Evolutionary conservation across 1,140 invertebrate species (phyloP).

Genomic region (Monochamus saltuarius): DNA sequence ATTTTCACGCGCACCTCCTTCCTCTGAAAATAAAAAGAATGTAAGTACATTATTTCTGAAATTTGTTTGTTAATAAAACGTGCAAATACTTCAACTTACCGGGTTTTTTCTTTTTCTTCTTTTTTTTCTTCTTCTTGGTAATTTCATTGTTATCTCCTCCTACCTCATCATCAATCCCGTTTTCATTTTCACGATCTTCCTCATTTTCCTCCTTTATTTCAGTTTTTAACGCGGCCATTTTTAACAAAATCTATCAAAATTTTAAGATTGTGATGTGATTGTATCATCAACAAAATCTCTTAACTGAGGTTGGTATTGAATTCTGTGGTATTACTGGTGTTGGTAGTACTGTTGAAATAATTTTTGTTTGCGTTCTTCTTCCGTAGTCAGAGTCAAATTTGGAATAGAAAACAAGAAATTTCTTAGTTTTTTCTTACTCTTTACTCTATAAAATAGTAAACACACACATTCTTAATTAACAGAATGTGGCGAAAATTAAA

Average conservation of each 20-base stretch:
- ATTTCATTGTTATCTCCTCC: slow-evolving; percentile 52
- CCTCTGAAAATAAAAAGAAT: slow-evolving; percentile 1
- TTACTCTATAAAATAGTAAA: too few species aligned
- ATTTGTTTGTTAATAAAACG: background rate
- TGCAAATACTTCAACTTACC: slow-evolving; percentile 29
- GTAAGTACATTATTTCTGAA: background rate
- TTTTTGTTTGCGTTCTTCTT: too few species aligned
- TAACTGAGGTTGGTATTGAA: too few species aligned
- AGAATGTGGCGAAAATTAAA: too few species aligned
- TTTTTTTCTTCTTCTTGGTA: slow-evolving; percentile 67
- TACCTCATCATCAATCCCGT: slow-evolving; percentile 42
- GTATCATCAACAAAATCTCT: too few species aligned
- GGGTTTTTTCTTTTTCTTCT: slow-evolving; percentile 56
- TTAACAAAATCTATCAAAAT: slow-evolving; percentile 11
- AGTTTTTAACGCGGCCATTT: slow-evolving; percentile 51
- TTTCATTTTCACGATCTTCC: slow-evolving; percentile 41
- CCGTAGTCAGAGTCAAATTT: too few species aligned
- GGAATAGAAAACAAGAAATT: too few species aligned
- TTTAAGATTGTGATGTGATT: too few species aligned
- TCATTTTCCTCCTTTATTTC: slow-evolving; percentile 44
- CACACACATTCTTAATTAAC: too few species aligned
- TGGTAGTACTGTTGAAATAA: too few species aligned
- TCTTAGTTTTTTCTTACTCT: too few species aligned
- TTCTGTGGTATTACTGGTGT: too few species aligned
- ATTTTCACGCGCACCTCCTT: slow-evolving; percentile 5